phyloP scores from a whole-genome alignment of 2,113 vertebrate species.

The Cheirogaleus medius region DNA sequence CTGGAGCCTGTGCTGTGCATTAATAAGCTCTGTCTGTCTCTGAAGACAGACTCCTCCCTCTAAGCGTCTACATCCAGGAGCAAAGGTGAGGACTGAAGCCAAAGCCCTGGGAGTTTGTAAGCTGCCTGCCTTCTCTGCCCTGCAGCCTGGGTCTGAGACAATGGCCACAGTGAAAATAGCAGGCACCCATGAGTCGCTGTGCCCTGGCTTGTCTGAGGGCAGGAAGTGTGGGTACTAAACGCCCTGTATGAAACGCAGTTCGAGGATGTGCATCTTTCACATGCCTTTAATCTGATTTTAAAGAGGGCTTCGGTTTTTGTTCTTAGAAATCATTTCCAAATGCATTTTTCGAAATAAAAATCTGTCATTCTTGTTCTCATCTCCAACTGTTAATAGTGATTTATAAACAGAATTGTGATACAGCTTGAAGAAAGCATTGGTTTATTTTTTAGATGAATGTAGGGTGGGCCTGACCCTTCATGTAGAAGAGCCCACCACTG shows the following conservation, averaged over 20 bases:
- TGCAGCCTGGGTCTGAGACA: not conserved
- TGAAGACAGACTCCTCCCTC: not conserved
- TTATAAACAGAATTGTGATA: not conserved
- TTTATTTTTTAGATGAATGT: not conserved
- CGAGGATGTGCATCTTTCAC: no score
- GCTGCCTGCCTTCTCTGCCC: not conserved
- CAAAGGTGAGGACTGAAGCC: not conserved
- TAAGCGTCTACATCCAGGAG: not conserved
- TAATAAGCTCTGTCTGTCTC: not conserved
- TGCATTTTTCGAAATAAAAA: not conserved
- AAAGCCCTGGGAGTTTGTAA: no score
- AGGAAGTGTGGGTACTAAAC: accelerated
- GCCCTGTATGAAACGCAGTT: accelerated
- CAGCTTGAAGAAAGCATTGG: not conserved
- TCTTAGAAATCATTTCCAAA: not conserved
- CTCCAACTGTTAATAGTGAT: not conserved
- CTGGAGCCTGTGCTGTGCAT: not conserved
- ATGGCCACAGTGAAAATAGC: accelerated
- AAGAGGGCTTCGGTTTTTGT: not conserved
- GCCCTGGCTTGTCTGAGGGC: not conserved
- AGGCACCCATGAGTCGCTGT: accelerated
- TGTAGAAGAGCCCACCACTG: accelerated
- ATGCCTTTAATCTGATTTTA: not conserved
- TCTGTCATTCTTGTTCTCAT: not conserved
- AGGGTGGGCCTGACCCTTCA: not conserved